Percentiles rank a stretch among this genome's conserved stretches.
These are phyloP conservation scores for Bombus ignitus DNA, from an alignment of 1,140 invertebrate species.

Conservation along the genomic window DNA sequence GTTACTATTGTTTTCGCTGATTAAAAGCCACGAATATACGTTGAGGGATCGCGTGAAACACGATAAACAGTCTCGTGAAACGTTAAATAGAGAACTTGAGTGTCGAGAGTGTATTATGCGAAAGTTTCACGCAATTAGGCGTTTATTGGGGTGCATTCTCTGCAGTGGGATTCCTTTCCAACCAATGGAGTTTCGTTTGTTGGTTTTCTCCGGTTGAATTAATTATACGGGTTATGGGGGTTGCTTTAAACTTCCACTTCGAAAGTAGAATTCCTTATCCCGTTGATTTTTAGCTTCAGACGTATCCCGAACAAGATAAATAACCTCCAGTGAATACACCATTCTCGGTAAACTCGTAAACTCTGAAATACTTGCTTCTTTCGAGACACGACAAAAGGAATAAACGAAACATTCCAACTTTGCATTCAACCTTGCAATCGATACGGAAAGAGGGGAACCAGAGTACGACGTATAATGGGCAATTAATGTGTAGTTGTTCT, in stretches of 20 bases:
- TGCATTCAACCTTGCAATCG: neutral
- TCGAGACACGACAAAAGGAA: neutral
- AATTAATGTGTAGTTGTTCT: neutral
- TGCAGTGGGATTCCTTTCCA: neutral
- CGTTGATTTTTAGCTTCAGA: conserved; percentile 5
- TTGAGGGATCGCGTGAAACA: neutral
- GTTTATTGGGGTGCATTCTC: conserved; percentile 14
- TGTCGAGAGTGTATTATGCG: conserved; percentile 26
- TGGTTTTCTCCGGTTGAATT: conserved; percentile 31
- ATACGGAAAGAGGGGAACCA: neutral
- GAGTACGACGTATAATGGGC: neutral
- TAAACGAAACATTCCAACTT: neutral
- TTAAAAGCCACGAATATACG: neutral
- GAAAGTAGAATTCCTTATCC: conserved; percentile 18
- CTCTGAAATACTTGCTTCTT: neutral
- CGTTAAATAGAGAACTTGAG: neutral
- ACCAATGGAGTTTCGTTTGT: conserved; percentile 3
- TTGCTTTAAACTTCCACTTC: conserved; percentile 12
- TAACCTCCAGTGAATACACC: neutral
- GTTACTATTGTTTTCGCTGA: neutral
- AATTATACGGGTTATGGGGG: conserved; percentile 40
- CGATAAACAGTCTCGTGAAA: neutral
- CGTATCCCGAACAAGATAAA: conserved; percentile 6
- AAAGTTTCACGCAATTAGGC: conserved; percentile 39
- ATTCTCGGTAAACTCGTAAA: conserved; percentile 3